Evolutionary conservation across 2,888 invertebrate genomes (phyloP), one percentile per base, ranked within the genome.

Genomic region (Alloscopus bannaensis): DNA sequence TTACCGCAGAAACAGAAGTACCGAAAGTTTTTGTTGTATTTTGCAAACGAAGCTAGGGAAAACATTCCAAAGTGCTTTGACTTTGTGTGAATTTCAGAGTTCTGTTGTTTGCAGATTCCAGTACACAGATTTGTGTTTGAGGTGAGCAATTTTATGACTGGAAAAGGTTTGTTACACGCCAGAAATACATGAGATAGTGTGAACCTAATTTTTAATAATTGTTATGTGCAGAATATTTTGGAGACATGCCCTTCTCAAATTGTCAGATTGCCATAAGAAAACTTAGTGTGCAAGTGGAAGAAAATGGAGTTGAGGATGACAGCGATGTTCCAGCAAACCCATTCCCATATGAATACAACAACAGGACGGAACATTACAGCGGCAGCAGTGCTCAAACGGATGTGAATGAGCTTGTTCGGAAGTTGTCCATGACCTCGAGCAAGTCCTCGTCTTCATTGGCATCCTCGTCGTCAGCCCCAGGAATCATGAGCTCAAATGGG

Each of bases 261-360:
- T 13, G 36, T 8, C 50, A 50, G 22, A 52, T 70, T 13, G n/a
- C n/a, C 6, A 52, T 64, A 55, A 29, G 72, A 22, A 72, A 22
- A 22, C 45, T 72, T 55, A 72, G 72, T 55, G 64, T 72, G 3
- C 72, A 72, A 29, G 64, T 64, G 0, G 72, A 72, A 29, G 72
- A 72, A 28, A 72, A 40, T 20, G 52, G 52, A 8, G 13, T 20
- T 13, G 60, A 36, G 3, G 62, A 71, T 29, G 71, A 62, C 6
- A 31, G 20, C 16, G 62, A 42, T 16, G 52, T 6, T 8, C 20
- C 24, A 4, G 50, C 18, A 1, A 22, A 50, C 22, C 11, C 13
- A 8, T 28, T 16, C 28, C 11, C 28, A 24, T 13, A 26, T 28
- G 55, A 31, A 18, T 13, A 18, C n/a, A 47, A n/a, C 4, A n/a